A percentile compares a stretch with the other conserved stretches of the same genome.
Evolutionary conservation across 2,113 vertebrate species (phyloP).

Genomic region (Colaptes auratus): DNA sequence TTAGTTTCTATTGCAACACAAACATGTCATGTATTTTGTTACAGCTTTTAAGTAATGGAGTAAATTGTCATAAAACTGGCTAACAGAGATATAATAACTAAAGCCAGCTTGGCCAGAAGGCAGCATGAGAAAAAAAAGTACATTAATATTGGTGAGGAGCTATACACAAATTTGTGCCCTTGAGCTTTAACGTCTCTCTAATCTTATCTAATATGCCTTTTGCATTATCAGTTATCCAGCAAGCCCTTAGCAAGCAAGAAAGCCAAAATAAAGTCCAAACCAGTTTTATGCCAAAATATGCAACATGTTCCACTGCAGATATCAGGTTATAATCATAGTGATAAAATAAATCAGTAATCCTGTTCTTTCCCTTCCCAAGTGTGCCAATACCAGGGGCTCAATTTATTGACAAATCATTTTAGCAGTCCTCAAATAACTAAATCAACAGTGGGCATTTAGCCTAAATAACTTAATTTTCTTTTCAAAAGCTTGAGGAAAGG

Average conservation of each 20-base stretch:
- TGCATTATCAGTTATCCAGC: not conserved
- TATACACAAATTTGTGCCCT: not conserved
- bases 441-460: not conserved
- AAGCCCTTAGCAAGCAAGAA: not conserved
- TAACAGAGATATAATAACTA: slow-evolving; percentile 14
- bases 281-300: not conserved
- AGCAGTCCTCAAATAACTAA: not conserved
- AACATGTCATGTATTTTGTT: not conserved
- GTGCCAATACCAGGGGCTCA: not conserved
- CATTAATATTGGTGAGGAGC: not conserved
- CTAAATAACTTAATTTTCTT: not conserved
- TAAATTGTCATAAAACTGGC: not conserved
- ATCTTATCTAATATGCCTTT: not conserved
- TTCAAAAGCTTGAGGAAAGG: not conserved
- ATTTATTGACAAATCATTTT: not conserved
- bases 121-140: not conserved
- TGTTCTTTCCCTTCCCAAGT: not conserved
- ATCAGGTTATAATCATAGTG: not conserved
- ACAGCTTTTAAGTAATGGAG: not conserved
- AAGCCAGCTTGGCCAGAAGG: not conserved
- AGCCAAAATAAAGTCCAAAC: not conserved
- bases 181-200: not conserved
- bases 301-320: not conserved
- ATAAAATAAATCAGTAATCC: not conserved
- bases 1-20: not conserved